phyloP scores from a whole-genome alignment of 2,113 vertebrate genomes.

The Mustela nigripes region DNA sequence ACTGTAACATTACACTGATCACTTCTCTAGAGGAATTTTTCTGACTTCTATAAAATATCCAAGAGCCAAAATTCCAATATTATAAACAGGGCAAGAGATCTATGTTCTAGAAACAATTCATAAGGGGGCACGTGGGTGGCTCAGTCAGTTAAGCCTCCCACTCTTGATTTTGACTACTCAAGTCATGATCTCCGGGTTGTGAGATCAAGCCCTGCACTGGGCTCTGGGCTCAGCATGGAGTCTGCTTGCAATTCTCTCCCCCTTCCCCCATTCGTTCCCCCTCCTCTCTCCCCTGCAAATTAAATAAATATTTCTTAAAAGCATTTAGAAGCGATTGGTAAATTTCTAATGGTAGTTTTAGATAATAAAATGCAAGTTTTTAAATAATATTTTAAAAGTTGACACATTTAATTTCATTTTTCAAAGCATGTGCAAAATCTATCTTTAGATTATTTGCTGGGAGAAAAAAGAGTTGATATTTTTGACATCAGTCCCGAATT shows the following conservation, averaged over 20 bases:
- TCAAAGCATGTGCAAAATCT: not conserved
- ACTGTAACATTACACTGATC: not conserved
- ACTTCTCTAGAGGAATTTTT: constrained; percentile 10
- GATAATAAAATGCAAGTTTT: not conserved
- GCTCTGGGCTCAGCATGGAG: not conserved
- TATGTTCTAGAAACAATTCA: not conserved
- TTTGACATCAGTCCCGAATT: not conserved
- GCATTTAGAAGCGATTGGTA: not conserved
- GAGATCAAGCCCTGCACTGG: not conserved
- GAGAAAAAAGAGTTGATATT: not conserved
- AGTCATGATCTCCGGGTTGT: not conserved
- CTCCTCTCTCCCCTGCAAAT: not conserved
- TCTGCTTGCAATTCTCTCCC: not conserved
- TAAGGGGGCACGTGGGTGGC: no score
- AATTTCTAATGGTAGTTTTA: not conserved
- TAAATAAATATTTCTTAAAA: not conserved
- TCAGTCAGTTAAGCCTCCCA: no score
- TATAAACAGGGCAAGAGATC: not conserved
- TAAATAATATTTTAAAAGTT: not conserved
- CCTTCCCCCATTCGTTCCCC: not conserved
- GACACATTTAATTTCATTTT: not conserved
- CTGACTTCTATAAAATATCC: not conserved
- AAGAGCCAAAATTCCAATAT: not conserved
- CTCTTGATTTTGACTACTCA: not conserved
- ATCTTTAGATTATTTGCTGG: not conserved